Conservation (phyloP, 2,797 vertebrate species). For the Periophthalmus magnuspinnatus region DNA sequence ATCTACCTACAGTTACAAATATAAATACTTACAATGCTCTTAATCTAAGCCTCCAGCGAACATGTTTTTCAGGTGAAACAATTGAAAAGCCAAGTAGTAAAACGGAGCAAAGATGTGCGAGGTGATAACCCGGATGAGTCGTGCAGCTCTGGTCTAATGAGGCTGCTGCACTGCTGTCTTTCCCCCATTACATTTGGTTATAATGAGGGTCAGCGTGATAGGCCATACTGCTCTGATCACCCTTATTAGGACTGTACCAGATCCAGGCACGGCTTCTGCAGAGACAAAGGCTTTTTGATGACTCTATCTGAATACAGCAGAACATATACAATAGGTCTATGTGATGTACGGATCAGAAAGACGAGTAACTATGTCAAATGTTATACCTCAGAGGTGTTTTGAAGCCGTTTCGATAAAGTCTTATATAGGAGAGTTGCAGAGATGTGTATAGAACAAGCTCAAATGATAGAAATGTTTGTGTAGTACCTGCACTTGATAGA, state of each 20-base stretch:
- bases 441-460: not conserved
- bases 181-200: slow-evolving; percentile 65
- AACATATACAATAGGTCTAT: slow-evolving; percentile 17
- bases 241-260: slow-evolving; percentile 61
- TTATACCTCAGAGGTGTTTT: not conserved
- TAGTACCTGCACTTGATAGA: too few species aligned
- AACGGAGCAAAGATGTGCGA: slow-evolving; percentile 31
- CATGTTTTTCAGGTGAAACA: slow-evolving; percentile 36
- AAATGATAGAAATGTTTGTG: not conserved
- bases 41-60: not conserved
- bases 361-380: slow-evolving; percentile 24
- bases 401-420: not conserved
- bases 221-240: slow-evolving; percentile 69
- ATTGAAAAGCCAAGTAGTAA: slow-evolving; percentile 37
- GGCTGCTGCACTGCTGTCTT: slow-evolving; percentile 59
- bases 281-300: slow-evolving; percentile 13
- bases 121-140: slow-evolving; percentile 56
- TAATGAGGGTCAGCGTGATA: slow-evolving; percentile 71
- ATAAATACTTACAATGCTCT: not conserved
- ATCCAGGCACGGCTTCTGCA: slow-evolving; percentile 35
- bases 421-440: not conserved
- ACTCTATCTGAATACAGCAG: slow-evolving; percentile 21
- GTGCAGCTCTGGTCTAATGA: slow-evolving; percentile 65
- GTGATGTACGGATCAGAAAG: slow-evolving; percentile 30
- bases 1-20: not conserved